These are phyloP conservation scores for Nibea coibor DNA, from an alignment of 2,113 vertebrate genomes.

Conservation along the genomic window DNA sequence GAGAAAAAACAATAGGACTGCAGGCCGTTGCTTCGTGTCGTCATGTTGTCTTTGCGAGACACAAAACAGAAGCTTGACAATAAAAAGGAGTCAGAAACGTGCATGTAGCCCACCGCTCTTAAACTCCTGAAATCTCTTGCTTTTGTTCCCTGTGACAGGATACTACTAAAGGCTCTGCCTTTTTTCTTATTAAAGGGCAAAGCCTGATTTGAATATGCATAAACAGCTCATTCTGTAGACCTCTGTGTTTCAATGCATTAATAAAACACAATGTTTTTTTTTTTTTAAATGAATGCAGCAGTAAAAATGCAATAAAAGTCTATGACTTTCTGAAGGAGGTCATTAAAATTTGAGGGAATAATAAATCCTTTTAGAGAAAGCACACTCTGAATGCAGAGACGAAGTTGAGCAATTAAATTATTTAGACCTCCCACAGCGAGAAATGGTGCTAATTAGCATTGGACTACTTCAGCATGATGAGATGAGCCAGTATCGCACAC, in stretches of 20 bases:
- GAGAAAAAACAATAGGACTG: slow-evolving; percentile 1
- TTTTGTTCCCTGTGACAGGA: slow-evolving; percentile 36
- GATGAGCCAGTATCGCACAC: slow-evolving; percentile 67
- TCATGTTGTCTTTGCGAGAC: slow-evolving; percentile 16
- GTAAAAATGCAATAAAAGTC: slow-evolving; percentile 71
- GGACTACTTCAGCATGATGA: slow-evolving; percentile 63
- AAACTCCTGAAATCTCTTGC: background rate
- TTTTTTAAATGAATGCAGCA: slow-evolving; percentile 50
- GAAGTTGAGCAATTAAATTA: slow-evolving; percentile 74
- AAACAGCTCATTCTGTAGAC: slow-evolving; percentile 36
- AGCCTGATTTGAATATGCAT: slow-evolving; percentile 74
- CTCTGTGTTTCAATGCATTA: slow-evolving; percentile 61
- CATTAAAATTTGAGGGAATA: slow-evolving; percentile 75
- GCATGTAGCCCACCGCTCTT: slow-evolving; percentile 10
- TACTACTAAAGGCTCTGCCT: slow-evolving; percentile 38
- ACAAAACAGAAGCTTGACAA: slow-evolving; percentile 38
- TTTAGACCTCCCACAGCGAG: slow-evolving; percentile 69
- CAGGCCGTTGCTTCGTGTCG: slow-evolving; percentile 10
- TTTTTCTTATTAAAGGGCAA: slow-evolving; percentile 58
- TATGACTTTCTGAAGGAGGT: slow-evolving; percentile 60
- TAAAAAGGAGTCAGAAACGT: slow-evolving; percentile 22
- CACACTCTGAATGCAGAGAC: slow-evolving; percentile 27
- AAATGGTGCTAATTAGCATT: slow-evolving; percentile 76
- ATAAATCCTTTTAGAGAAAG: slow-evolving; percentile 67
- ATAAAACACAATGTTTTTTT: slow-evolving; percentile 51